Evolutionary conservation across 2,113 vertebrate genomes (phyloP).

Genomic region (Tupaia tana): DNA sequence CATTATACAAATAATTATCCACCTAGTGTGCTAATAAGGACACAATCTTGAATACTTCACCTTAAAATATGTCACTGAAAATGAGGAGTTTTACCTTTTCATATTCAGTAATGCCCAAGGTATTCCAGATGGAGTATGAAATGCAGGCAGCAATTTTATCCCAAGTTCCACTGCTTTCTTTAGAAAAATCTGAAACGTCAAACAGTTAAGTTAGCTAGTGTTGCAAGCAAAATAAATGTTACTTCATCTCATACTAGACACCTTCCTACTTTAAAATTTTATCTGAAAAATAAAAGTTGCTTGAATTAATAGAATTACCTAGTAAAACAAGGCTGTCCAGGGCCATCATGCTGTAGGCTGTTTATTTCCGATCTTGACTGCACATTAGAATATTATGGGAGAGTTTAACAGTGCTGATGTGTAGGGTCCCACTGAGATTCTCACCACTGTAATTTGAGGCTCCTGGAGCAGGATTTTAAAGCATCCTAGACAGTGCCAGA

Average conservation of each 20-base stretch:
- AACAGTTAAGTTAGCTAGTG: slow-evolving; percentile 72
- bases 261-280: neutral
- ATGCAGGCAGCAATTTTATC: slow-evolving; percentile 97
- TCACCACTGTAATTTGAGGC: neutral
- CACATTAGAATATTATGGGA: neutral
- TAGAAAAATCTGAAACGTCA: slow-evolving; percentile 93
- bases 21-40: neutral
- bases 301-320: neutral
- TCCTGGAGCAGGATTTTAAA: neutral
- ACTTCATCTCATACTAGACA: neutral
- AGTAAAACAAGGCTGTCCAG: neutral
- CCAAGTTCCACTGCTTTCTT: slow-evolving; percentile 97
- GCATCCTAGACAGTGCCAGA: neutral
- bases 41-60: slow-evolving; percentile 40
- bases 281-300: slow-evolving; percentile 17
- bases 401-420: neutral
- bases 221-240: slow-evolving; percentile 58
- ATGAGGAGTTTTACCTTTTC: slow-evolving; percentile 92
- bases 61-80: slow-evolving; percentile 73
- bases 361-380: neutral
- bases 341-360: neutral
- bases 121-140: slow-evolving; percentile 98
- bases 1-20: neutral
- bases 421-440: neutral
- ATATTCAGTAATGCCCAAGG: slow-evolving; percentile 99